phyloP scores from a whole-genome alignment of 2,797 vertebrate genomes.

The Orientallactaga sibirica region DNA sequence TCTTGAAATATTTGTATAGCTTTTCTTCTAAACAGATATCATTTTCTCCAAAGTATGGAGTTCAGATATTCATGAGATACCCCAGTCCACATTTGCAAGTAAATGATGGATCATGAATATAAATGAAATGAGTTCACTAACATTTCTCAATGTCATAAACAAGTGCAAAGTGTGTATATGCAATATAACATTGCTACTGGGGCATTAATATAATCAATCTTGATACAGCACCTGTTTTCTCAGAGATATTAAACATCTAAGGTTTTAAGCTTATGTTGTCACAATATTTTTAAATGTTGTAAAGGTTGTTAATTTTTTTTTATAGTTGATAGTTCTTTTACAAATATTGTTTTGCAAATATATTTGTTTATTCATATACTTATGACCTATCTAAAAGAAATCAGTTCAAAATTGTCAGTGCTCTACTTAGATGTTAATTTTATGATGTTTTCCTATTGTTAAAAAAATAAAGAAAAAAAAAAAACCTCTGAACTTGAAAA shows the following conservation, averaged over 20 bases:
- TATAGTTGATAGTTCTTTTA: constrained; percentile 53
- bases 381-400: not conserved
- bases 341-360: constrained; percentile 38
- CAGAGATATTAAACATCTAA: constrained; percentile 40
- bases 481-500: not conserved
- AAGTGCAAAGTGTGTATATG: not conserved
- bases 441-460: not conserved
- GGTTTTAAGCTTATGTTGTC: not conserved
- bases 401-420: not conserved
- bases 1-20: not conserved
- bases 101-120: constrained; percentile 62
- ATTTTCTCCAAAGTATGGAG: constrained; percentile 11
- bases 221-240: constrained; percentile 32
- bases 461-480: not conserved
- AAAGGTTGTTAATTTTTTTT: constrained; percentile 38
- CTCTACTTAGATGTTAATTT: not conserved
- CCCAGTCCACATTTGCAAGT: constrained; percentile 66
- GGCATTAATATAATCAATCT: constrained; percentile 41
- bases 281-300: constrained; percentile 3
- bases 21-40: constrained; percentile 57
- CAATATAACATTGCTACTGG: constrained; percentile 17
- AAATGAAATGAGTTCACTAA: constrained; percentile 55
- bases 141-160: constrained; percentile 5
- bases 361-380: not conserved
- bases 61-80: constrained; percentile 36